A percentile compares a stretch with the other conserved stretches of the same genome.
phyloP scores from a whole-genome alignment of 2,113 vertebrate genomes.

The Heterotis niloticus region DNA sequence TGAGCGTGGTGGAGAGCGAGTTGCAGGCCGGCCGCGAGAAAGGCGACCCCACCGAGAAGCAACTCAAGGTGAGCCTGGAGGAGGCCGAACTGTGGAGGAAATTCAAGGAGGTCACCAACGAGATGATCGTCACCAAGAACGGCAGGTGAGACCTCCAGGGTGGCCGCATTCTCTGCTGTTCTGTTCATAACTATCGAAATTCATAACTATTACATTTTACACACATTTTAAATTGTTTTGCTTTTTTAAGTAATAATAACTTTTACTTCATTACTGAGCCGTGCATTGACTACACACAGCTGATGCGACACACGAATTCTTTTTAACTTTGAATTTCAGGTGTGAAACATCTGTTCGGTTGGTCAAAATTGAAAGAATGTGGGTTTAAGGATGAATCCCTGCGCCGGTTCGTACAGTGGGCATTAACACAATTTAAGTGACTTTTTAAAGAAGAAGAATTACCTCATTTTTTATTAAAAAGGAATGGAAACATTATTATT shows the following conservation, averaged over 20 bases:
- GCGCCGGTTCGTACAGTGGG: not conserved
- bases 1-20: conserved; percentile 84
- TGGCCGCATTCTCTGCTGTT: not conserved
- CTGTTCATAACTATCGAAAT: too few species aligned
- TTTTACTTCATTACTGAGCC: too few species aligned
- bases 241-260: too few species aligned
- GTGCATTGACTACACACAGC: too few species aligned
- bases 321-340: too few species aligned
- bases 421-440: not conserved
- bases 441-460: not conserved
- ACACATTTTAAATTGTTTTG: too few species aligned
- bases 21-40: conserved; percentile 85
- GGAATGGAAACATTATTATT: not conserved
- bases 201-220: too few species aligned
- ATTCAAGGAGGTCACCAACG: conserved; percentile 90
- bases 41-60: conserved; percentile 88
- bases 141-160: conserved; percentile 74
- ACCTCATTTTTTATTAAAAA: not conserved
- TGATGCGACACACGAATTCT: too few species aligned
- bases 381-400: too few species aligned
- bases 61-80: conserved; percentile 83
- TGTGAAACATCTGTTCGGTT: not conserved
- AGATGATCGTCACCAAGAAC: conserved; percentile 98
- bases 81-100: conserved; percentile 86
- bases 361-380: not conserved